These are phyloP conservation scores for Carassius carassius DNA, from an alignment of 2,113 vertebrate genomes.

Conservation along the genomic window DNA sequence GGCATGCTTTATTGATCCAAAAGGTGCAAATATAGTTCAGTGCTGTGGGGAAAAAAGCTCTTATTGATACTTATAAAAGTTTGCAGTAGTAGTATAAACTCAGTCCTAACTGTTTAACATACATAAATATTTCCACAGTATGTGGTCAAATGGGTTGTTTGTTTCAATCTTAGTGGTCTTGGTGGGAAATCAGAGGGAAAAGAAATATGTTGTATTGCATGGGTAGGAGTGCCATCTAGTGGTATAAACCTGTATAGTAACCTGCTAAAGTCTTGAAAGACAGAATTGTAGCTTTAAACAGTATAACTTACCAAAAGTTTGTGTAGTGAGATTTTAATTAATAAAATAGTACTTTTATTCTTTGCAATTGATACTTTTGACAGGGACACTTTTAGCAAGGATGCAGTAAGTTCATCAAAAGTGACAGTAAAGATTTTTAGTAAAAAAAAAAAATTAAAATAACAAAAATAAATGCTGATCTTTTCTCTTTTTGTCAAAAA, in stretches of 20 bases:
- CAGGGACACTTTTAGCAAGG: background rate
- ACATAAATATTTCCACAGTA: background rate
- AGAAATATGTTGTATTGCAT: conserved; percentile 34
- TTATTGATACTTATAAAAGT: background rate
- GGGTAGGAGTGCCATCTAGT: conserved; percentile 71
- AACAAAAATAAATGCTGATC: too few relatives aligned
- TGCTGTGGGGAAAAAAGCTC: background rate
- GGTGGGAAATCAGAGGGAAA: background rate
- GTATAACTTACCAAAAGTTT: background rate
- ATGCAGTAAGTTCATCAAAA: background rate
- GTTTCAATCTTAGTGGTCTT: background rate
- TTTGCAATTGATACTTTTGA: background rate
- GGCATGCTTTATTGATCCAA: background rate
- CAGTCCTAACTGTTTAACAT: background rate
- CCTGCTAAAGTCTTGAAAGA: background rate
- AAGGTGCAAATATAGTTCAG: background rate
- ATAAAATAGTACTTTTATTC: too few relatives aligned
- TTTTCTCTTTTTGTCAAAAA: background rate
- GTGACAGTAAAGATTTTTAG: background rate
- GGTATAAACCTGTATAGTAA: conserved; percentile 16
- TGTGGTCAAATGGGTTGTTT: background rate
- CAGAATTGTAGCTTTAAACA: background rate
- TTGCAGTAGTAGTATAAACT: background rate
- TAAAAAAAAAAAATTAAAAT: background rate
- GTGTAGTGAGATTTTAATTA: background rate